Conservation (phyloP, 2,888 invertebrate genomes). For the Acanthococcus lagerstroemiae region DNA sequence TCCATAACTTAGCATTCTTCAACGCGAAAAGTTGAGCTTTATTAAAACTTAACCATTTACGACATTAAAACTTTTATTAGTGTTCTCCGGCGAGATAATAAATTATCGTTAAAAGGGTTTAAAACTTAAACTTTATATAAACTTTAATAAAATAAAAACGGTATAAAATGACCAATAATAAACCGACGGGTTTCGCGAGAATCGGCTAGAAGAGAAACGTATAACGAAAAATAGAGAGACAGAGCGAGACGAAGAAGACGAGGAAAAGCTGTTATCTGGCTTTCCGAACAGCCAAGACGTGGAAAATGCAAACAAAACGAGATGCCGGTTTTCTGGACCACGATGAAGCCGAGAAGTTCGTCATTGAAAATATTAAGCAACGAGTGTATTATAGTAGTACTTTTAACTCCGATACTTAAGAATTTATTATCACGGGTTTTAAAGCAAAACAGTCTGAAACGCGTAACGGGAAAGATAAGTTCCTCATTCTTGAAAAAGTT, state of each 20-base stretch:
- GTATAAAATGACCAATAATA: constrained; percentile 26
- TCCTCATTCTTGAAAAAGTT: background rate
- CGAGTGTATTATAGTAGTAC: background rate
- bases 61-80: constrained; percentile 29
- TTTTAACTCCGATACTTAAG: background rate
- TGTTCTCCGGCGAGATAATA: constrained; percentile 28
- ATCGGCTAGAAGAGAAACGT: background rate
- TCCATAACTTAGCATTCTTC: constrained; percentile 17
- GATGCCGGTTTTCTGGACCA: too few species aligned
- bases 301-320: background rate
- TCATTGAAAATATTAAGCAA: background rate
- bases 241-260: background rate
- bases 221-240: too few species aligned
- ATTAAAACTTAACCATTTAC: constrained; percentile 30
- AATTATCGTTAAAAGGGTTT: constrained; percentile 30
- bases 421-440: background rate
- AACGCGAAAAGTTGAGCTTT: constrained; percentile 20
- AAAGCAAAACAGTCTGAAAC: background rate
- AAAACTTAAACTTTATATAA: constrained; percentile 21
- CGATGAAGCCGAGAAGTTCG: background rate
- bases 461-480: background rate
- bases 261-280: background rate
- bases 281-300: background rate
- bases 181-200: constrained; percentile 3
- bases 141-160: constrained; percentile 22